These are phyloP conservation scores for Menidia menidia DNA, from an alignment of 2,797 vertebrate genomes.

Conservation along the genomic window DNA sequence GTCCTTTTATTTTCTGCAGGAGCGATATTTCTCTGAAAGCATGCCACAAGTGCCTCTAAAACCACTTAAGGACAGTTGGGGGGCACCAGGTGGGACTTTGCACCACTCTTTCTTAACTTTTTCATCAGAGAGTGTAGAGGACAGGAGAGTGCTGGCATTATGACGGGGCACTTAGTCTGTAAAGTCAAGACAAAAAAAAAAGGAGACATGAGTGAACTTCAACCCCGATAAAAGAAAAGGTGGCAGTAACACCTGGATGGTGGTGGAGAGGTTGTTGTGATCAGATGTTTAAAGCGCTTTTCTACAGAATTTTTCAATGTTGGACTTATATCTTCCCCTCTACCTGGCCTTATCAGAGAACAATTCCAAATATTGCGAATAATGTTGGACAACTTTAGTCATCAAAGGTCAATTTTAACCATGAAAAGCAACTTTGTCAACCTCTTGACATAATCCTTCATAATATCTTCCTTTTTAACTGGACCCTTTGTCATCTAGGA, in stretches of 20 bases:
- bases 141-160: constrained; percentile 21
- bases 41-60: constrained; percentile 29
- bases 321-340: too few relatives aligned
- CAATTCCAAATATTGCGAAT: too few relatives aligned
- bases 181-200: constrained; percentile 24
- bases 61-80: constrained; percentile 33
- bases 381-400: too few relatives aligned
- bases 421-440: not conserved
- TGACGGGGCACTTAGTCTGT: constrained; percentile 36
- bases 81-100: constrained; percentile 34
- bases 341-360: too few relatives aligned
- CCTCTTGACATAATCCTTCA: not conserved
- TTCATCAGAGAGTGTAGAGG: constrained; percentile 52
- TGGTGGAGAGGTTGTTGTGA: not conserved
- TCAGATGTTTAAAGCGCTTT: not conserved
- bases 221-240: constrained; percentile 1
- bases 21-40: constrained; percentile 34
- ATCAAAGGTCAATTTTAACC: too few relatives aligned
- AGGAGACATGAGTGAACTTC: constrained; percentile 38
- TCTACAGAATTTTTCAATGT: too few relatives aligned
- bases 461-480: too few relatives aligned
- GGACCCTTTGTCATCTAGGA: too few relatives aligned
- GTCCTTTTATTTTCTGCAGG: constrained; percentile 10
- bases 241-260: not conserved
- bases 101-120: constrained; percentile 27